Evolutionary conservation across 2,888 invertebrate species (phyloP).

Genomic region (Plebejus anna): DNA sequence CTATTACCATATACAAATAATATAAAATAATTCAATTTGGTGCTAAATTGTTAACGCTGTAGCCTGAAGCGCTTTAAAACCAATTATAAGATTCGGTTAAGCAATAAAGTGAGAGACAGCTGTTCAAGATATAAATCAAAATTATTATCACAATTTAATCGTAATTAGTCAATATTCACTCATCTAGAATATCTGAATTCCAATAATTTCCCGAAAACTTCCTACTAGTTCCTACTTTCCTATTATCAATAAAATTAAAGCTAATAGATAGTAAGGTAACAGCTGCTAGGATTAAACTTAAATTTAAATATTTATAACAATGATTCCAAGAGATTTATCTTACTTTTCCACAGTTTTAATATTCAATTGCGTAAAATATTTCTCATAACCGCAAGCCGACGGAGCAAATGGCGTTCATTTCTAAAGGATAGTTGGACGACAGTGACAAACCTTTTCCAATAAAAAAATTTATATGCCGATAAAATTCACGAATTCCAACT

Average conservation of each 20-base stretch:
- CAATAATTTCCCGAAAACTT: too few relatives aligned
- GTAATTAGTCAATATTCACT: too few relatives aligned
- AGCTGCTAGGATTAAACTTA: too few relatives aligned
- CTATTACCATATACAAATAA: constrained; percentile 41
- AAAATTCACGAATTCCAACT: constrained; percentile 59
- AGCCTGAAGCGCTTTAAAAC: background rate
- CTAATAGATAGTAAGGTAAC: too few relatives aligned
- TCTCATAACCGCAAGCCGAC: constrained; percentile 45
- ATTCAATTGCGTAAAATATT: constrained; percentile 29
- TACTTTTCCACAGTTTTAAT: background rate
- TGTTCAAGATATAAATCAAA: too few relatives aligned
- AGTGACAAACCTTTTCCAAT: constrained; percentile 68
- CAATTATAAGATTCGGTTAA: background rate
- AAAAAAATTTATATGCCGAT: constrained; percentile 74
- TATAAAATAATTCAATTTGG: constrained; percentile 41
- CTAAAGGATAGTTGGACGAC: constrained; percentile 60
- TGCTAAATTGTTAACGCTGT: background rate
- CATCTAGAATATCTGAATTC: too few relatives aligned
- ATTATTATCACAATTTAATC: too few relatives aligned
- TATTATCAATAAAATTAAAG: too few relatives aligned
- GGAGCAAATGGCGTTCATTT: constrained; percentile 67
- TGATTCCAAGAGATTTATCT: too few relatives aligned
- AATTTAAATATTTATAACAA: too few relatives aligned
- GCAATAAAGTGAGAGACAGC: too few relatives aligned
- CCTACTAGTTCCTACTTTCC: too few relatives aligned